Base-by-base conservation (phyloP, 2,113 vertebrate species). In the Symphodus melops region DNA sequence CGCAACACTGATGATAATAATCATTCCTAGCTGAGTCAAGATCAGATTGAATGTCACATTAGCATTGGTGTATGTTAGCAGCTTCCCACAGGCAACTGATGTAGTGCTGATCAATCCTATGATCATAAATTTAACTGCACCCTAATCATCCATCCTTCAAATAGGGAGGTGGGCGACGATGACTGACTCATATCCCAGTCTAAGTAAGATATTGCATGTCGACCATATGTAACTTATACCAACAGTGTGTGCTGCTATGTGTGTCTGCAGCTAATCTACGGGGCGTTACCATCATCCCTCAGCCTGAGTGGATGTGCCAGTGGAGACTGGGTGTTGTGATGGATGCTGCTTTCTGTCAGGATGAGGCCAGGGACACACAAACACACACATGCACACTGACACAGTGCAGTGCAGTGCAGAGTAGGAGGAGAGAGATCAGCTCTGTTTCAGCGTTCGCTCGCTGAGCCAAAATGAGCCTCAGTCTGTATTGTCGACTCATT, bases 31-130 rank as follows among this genome's bases (percentile, higher is more conserved):
- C 61, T 73, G 61, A 49, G 72, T 82, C 73, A 71, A 61, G 28
- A 68, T 86, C 79, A 82, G 79, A 86, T 84, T 76, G 74, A 90
- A 88, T 84, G 88, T 86, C 86, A 82, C 79, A 75, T 86, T 83
- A 72, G 75, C 83, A 79, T 84, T 62, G 23, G 62, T 44, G 36
- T 53, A 33, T 57, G 54, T 68, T 53, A 9, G 20, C 42, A 33
- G 67, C 70, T 55, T 44, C 80, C 68, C 23, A 62, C 28, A 37
- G 64, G 20, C 59, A 44, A 11, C 71, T 60, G 44, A 57, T 57
- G 53, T 51, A 49, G 63, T 4, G n/a, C 75, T 66, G 62, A 77
- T 89, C 56, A 74, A 25, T 66, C 52, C 64, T 17, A 2, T 52
- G 48, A 25, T 46, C 28, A 77, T 61, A 41, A 19, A 61, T 77